These are phyloP conservation scores for Antennarius maculatus DNA, from an alignment of 2,797 vertebrate species.

Conservation along the genomic window DNA sequence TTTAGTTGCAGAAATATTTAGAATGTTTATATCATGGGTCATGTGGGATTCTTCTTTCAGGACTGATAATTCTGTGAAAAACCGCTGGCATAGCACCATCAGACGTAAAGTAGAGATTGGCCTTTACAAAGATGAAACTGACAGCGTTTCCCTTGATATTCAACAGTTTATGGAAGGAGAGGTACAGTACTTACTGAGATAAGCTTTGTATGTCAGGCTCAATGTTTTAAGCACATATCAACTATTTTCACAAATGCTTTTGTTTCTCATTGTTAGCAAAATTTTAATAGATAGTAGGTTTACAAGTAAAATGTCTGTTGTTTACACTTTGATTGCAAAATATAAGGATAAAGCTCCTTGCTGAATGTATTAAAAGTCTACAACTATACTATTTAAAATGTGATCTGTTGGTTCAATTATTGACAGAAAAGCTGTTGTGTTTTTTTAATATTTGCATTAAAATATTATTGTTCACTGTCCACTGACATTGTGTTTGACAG, in stretches of 20 bases:
- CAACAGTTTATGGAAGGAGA: conserved; percentile 68
- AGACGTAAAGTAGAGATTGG: conserved; percentile 87
- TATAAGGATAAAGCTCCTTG: background rate
- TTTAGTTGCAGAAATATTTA: conserved; percentile 7
- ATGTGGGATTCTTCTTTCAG: conserved; percentile 65
- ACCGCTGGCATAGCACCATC: conserved; percentile 92
- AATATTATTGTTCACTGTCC: conserved; percentile 7
- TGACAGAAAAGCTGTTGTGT: background rate
- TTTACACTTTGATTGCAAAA: background rate
- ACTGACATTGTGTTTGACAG: conserved; percentile 54
- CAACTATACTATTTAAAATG: background rate
- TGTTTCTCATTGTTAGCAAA: no score
- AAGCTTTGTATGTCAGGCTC: background rate
- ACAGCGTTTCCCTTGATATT: conserved; percentile 60
- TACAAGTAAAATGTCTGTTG: background rate
- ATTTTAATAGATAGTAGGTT: background rate
- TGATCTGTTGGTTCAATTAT: background rate
- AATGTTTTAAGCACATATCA: background rate
- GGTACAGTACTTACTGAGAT: conserved; percentile 44
- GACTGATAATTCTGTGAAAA: conserved; percentile 93
- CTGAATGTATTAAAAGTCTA: background rate
- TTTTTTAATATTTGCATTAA: background rate
- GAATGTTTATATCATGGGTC: background rate
- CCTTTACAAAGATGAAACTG: conserved; percentile 61
- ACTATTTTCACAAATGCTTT: background rate